Conservation (phyloP, 2,797 vertebrate species). For the Lophotriccus pileatus region DNA sequence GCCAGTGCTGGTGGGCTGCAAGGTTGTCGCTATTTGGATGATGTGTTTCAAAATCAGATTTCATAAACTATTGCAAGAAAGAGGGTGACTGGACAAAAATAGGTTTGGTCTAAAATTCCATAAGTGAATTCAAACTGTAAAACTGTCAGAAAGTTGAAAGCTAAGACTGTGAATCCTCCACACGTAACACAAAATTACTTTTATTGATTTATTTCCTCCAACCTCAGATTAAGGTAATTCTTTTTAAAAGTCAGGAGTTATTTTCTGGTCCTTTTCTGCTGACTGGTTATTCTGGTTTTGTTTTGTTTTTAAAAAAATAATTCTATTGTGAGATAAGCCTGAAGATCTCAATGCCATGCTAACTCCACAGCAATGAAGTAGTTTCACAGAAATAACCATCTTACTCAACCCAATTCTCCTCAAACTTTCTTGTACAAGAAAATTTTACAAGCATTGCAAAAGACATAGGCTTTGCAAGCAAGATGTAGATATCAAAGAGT, state of each 20-base stretch:
- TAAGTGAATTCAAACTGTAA: conserved; percentile 1
- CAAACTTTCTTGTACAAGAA: neutral
- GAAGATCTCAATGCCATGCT: neutral
- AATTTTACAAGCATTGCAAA: neutral
- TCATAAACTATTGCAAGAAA: neutral
- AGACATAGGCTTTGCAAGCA: neutral
- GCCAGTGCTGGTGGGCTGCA: neutral
- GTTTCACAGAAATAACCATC: neutral
- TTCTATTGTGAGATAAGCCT: neutral
- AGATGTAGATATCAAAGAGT: neutral
- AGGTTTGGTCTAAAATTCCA: neutral
- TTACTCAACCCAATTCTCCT: neutral
- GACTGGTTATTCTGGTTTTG: neutral
- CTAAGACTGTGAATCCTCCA: neutral
- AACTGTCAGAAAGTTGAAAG: neutral
- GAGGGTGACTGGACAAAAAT: neutral
- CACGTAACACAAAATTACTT: conserved; percentile 25
- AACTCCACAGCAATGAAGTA: neutral
- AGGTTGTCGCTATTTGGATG: neutral
- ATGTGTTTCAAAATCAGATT: neutral
- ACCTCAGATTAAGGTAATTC: neutral
- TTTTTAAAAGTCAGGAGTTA: neutral
- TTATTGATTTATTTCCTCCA: conserved; percentile 42
- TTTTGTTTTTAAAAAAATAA: neutral
- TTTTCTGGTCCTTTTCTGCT: neutral